A percentile compares a stretch with the other conserved stretches of the same genome.
phyloP scores from a whole-genome alignment of 2,113 vertebrate species.

The Aleadryas rufinucha region DNA sequence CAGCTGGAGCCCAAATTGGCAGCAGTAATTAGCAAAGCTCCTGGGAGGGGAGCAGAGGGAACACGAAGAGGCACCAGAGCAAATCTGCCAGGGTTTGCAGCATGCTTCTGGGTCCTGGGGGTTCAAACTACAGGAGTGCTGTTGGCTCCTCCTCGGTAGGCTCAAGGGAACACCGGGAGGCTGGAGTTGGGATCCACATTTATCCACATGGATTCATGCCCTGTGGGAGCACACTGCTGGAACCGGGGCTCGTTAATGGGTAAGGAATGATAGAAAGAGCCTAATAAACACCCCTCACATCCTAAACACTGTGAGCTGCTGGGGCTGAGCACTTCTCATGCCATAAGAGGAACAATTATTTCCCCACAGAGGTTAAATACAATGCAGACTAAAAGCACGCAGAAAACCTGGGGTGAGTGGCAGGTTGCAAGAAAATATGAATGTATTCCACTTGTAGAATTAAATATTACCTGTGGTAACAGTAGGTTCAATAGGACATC shows the following conservation, averaged over 20 bases:
- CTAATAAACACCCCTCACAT: not conserved
- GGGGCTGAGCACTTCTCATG: not conserved
- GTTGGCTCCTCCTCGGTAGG: not conserved
- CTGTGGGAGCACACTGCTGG: not conserved
- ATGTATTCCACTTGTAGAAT: not conserved
- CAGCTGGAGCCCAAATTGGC: not conserved
- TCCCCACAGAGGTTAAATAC: rapidly evolving
- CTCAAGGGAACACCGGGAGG: not conserved
- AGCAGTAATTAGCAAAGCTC: not conserved
- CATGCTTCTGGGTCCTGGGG: not conserved
- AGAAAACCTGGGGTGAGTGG: not conserved
- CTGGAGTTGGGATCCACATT: not conserved
- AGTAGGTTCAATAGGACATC: not conserved
- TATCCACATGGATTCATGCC: rapidly evolving
- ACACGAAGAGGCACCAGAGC: not conserved
- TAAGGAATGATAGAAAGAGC: not conserved
- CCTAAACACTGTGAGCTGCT: not conserved
- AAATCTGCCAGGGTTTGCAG: not conserved
- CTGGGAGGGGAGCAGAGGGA: not conserved
- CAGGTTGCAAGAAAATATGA: not conserved
- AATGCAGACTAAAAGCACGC: not conserved
- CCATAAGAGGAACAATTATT: not conserved
- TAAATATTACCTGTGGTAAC: not conserved
- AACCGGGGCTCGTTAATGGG: not conserved
- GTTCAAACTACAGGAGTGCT: not conserved